Evolutionary conservation across 53 echinoderm and acorn worm genomes (phyloP).

Genomic region (Hippasteria phrygiana): DNA sequence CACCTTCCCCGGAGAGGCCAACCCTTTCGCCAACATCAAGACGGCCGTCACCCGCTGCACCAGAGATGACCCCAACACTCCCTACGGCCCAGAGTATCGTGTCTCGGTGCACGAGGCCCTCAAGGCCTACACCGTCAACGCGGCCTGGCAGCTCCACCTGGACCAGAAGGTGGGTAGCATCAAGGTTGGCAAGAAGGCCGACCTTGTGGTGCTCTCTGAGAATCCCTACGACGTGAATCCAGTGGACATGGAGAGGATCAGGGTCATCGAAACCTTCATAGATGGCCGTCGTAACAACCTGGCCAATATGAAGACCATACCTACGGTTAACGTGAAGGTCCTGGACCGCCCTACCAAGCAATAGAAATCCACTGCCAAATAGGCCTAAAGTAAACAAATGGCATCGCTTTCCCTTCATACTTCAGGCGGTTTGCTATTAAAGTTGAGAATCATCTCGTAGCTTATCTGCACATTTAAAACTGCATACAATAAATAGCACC

Average conservation of each 20-base stretch:
- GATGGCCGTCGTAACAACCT: constrained; percentile 65
- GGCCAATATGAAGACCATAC: constrained; percentile 39
- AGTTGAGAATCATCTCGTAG: too few relatives aligned
- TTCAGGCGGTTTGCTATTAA: neutral
- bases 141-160: constrained; percentile 63
- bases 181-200: constrained; percentile 47
- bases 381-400: neutral
- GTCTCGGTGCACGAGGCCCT: constrained; percentile 35
- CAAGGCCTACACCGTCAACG: constrained; percentile 57
- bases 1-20: constrained; percentile 67
- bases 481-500: too few relatives aligned
- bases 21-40: constrained; percentile 57
- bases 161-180: constrained; percentile 25
- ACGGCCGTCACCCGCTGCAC: constrained; percentile 60
- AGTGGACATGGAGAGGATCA: constrained; percentile 55
- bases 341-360: neutral
- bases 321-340: constrained; percentile 17
- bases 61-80: constrained; percentile 45
- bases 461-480: too few relatives aligned
- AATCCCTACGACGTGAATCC: constrained; percentile 68
- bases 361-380: neutral
- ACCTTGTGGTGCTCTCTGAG: constrained; percentile 62
- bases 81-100: constrained; percentile 55
- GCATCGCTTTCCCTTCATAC: neutral
- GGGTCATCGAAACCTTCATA: constrained; percentile 66